Conservation (phyloP, 2,113 vertebrate species). For the Pterocles gutturalis region DNA sequence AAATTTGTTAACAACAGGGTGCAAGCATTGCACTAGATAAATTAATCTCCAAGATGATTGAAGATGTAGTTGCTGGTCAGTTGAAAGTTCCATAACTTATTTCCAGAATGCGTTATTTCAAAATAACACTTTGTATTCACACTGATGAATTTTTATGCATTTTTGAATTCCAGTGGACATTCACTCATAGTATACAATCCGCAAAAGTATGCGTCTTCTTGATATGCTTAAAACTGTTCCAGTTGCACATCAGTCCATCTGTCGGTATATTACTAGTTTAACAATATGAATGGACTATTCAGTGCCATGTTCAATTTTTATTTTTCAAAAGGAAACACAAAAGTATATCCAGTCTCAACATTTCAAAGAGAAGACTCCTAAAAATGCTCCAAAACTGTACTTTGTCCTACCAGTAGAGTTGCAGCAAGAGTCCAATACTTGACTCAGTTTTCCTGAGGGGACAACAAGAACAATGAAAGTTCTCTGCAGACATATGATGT, state of each 20-base stretch:
- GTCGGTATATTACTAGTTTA: background rate
- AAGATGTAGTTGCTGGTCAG: background rate
- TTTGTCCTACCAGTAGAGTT: background rate
- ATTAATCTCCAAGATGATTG: background rate
- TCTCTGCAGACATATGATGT: background rate
- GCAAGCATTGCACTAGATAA: background rate
- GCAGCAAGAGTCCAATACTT: background rate
- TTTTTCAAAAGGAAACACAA: background rate
- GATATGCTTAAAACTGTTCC: background rate
- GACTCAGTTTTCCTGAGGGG: background rate
- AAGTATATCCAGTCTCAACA: background rate
- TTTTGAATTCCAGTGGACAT: background rate
- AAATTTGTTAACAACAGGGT: background rate
- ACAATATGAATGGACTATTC: background rate
- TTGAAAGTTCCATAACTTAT: background rate
- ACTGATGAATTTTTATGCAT: background rate
- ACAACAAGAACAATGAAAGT: background rate
- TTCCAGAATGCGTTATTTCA: background rate
- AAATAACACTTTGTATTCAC: background rate
- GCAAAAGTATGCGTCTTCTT: background rate
- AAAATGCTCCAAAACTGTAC: background rate
- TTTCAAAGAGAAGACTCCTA: background rate
- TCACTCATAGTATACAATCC: background rate
- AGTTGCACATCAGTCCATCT: background rate
- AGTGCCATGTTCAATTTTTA: background rate